Evolutionary conservation across 2,888 invertebrate genomes (phyloP).

Genomic region (Aspidiotus destructor): DNA sequence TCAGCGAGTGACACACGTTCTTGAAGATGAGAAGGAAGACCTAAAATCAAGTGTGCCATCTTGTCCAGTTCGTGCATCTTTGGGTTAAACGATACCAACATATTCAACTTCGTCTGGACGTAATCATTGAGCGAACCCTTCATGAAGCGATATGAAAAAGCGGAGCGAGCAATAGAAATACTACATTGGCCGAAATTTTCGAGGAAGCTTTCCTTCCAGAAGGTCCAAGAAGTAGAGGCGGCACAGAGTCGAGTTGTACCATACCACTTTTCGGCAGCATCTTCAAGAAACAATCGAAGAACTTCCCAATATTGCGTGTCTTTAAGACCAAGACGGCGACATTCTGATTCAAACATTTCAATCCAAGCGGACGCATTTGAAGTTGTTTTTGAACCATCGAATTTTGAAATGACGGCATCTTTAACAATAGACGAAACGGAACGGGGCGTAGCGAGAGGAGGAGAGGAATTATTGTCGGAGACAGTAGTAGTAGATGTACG

Average conservation of each 20-base stretch:
- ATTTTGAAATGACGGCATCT: neutral
- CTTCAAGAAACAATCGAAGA: neutral
- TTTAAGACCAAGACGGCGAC: neutral
- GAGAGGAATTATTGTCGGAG: neutral
- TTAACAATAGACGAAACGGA: neutral
- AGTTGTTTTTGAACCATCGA: neutral
- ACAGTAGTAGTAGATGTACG: neutral
- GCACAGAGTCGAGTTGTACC: neutral
- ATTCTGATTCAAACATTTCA: neutral
- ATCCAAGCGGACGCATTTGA: neutral
- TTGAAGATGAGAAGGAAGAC: neutral
- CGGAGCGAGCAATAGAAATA: neutral
- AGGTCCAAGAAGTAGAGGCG: neutral
- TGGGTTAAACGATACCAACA: neutral
- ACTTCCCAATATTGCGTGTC: neutral
- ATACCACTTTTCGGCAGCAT: slow-evolving; percentile 7
- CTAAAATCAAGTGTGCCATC: neutral
- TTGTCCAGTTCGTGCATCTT: neutral
- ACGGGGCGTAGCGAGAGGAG: neutral
- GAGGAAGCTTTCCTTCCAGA: neutral
- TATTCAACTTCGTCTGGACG: neutral
- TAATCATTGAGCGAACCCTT: neutral
- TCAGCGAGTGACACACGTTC: slow-evolving; percentile 3
- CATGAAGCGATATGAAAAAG: neutral
- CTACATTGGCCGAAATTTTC: neutral